phyloP scores from a whole-genome alignment of 2,113 vertebrate genomes.

The Puffinus mauretanicus region DNA sequence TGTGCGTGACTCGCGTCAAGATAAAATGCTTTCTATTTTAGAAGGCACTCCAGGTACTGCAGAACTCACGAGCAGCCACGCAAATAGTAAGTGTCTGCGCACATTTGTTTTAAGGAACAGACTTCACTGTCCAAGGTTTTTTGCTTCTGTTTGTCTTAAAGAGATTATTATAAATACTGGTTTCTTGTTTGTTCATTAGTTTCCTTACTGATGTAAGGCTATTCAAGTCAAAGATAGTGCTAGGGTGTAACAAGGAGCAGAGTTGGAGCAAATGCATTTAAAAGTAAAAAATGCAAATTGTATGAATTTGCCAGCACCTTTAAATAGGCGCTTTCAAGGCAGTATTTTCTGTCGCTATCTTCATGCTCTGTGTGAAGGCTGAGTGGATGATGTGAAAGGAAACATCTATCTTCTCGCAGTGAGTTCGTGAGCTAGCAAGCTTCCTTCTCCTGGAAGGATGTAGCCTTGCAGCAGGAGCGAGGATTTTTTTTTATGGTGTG shows the following conservation, averaged over 20 bases:
- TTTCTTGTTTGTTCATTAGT: background rate
- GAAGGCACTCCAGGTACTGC: background rate
- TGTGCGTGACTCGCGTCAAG: background rate
- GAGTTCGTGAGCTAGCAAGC: background rate
- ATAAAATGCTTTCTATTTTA: background rate
- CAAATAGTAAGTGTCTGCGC: background rate
- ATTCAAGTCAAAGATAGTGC: background rate
- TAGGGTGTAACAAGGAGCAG: background rate
- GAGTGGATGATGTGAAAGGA: background rate
- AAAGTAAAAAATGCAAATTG: background rate
- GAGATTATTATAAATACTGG: background rate
- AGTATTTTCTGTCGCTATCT: background rate
- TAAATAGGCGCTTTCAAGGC: background rate
- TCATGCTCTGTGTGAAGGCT: background rate
- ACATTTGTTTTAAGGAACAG: background rate
- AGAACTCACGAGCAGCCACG: background rate
- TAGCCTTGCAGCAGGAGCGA: background rate
- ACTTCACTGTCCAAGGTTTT: background rate
- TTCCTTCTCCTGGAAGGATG: background rate
- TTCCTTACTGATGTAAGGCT: background rate
- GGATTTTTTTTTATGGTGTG: background rate
- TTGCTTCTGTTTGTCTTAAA: constrained; percentile 13
- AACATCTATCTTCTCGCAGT: background rate
- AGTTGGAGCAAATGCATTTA: background rate
- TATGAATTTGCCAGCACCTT: background rate